A percentile compares a stretch with the other conserved stretches of the same genome.
phyloP scores from a whole-genome alignment of 2,888 invertebrate species.

The Caenorhabditis uteleia region DNA sequence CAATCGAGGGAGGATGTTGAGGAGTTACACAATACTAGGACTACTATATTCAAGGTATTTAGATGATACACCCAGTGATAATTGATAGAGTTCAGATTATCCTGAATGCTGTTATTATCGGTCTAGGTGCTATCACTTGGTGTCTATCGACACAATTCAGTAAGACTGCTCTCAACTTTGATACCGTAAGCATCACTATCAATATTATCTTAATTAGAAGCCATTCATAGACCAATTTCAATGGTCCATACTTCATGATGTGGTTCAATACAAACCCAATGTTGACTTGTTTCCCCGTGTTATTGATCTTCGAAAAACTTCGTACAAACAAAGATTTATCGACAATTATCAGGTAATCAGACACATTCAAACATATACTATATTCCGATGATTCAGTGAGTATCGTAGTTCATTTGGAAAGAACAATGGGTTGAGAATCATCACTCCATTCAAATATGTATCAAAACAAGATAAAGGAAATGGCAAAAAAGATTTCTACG shows the following conservation, averaged over 20 bases:
- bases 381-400: conserved; percentile 13
- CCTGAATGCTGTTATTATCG: conserved; percentile 49
- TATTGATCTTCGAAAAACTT: conserved; percentile 39
- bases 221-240: conserved; percentile 61
- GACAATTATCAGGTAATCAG: conserved; percentile 14
- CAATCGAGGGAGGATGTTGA: too few relatives aligned
- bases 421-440: conserved; percentile 8
- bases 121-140: conserved; percentile 61
- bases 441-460: conserved; percentile 33
- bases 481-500: too few relatives aligned
- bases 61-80: too few relatives aligned
- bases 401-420: conserved; percentile 43
- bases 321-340: conserved; percentile 15
- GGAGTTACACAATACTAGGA: too few relatives aligned
- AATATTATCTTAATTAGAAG: too few relatives aligned
- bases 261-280: conserved; percentile 67
- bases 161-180: conserved; percentile 59
- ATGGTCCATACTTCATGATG: conserved; percentile 66
- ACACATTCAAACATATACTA: not conserved
- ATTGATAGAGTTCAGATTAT: conserved; percentile 28
- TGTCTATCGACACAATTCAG: conserved; percentile 64
- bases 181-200: conserved; percentile 47
- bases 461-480: too few relatives aligned
- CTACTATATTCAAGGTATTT: too few relatives aligned
- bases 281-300: conserved; percentile 65